A percentile compares a stretch with the other conserved stretches of the same genome.
These are phyloP conservation scores for Spinibarbus caldwelli DNA, from an alignment of 2,797 vertebrate species.

Conservation along the genomic window DNA sequence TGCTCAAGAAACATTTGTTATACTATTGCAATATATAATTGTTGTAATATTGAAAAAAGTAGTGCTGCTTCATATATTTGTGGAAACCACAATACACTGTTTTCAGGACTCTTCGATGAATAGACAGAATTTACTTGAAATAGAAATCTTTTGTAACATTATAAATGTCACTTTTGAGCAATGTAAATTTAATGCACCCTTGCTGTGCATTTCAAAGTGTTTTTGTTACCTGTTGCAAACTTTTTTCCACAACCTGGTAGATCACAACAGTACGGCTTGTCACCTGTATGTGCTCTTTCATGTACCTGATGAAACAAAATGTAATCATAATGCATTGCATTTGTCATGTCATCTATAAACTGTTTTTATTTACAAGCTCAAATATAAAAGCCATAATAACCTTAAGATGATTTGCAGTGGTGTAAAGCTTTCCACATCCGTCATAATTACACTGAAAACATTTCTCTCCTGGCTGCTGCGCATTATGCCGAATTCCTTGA, in stretches of 20 bases:
- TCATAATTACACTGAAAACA: slow-evolving; percentile 95
- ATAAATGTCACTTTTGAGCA: background rate
- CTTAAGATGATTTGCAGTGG: slow-evolving; percentile 97
- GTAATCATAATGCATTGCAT: background rate
- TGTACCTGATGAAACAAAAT: slow-evolving; percentile 82
- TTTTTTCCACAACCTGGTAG: slow-evolving; percentile 93
- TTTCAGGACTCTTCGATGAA: too few species aligned
- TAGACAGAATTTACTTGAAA: too few species aligned
- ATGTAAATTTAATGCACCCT: background rate
- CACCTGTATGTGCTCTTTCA: slow-evolving; percentile 96
- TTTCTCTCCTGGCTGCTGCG: slow-evolving; percentile 90
- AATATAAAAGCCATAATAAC: slow-evolving; percentile 63
- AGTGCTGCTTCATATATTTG: background rate
- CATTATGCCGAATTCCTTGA: slow-evolving; percentile 81
- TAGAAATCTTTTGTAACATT: background rate
- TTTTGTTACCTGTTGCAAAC: slow-evolving; percentile 91
- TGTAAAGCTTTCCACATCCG: slow-evolving; percentile 96
- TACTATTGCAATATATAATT: too few species aligned
- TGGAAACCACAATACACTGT: too few species aligned
- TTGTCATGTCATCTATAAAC: background rate
- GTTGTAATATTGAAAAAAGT: background rate
- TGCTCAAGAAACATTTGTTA: too few species aligned
- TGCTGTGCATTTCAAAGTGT: background rate
- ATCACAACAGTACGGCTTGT: slow-evolving; percentile 94
- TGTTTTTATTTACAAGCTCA: background rate